Evolutionary conservation across 2,113 vertebrate species (phyloP).

Genomic region (Panthera tigris): DNA sequence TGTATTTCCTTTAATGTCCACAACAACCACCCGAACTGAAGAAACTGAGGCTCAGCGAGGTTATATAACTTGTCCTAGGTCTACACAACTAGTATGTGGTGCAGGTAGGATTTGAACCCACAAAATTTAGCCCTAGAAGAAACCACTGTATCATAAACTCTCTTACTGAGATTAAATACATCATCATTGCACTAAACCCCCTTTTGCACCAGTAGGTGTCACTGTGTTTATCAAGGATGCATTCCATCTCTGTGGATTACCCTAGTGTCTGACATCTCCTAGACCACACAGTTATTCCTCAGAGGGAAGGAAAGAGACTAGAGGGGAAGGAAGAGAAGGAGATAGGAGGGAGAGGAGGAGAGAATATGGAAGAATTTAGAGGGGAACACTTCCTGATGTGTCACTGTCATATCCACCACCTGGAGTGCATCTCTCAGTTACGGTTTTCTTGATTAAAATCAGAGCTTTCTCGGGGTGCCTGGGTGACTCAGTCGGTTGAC

Average conservation of each 20-base stretch:
- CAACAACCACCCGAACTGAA: neutral
- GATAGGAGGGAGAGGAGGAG: neutral
- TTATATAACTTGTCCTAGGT: neutral
- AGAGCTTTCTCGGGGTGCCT: neutral
- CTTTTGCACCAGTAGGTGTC: neutral
- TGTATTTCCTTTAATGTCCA: neutral
- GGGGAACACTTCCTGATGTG: neutral
- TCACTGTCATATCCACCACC: neutral
- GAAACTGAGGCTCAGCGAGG: neutral
- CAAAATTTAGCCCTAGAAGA: neutral
- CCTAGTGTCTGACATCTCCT: neutral
- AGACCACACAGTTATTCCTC: neutral
- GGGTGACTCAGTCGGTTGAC: neutral
- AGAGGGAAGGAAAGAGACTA: neutral
- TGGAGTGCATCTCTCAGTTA: neutral
- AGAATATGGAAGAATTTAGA: neutral
- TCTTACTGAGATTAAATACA: neutral
- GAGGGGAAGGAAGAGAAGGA: neutral
- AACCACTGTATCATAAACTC: neutral
- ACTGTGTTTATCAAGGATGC: neutral
- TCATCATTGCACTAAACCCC: neutral
- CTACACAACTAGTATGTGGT: neutral
- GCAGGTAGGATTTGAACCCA: neutral
- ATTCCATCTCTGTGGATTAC: neutral
- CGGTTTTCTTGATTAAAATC: neutral